Evolutionary conservation across 2,113 vertebrate genomes (phyloP).

Genomic region (Macrotis lagotis): DNA sequence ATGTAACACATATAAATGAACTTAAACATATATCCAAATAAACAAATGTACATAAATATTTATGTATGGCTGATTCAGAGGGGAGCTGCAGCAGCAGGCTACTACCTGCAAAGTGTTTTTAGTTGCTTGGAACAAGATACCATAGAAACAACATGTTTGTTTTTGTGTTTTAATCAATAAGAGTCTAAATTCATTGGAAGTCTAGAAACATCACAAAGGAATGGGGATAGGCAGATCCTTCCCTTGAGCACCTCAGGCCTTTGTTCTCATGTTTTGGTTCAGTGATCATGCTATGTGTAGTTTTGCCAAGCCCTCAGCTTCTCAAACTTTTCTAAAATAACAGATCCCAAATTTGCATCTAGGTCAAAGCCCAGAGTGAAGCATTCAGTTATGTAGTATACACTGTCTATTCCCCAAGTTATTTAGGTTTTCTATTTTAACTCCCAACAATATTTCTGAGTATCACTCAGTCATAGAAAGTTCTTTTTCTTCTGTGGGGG

Average conservation of each 20-base stretch:
- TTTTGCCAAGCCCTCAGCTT: neutral
- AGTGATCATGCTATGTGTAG: neutral
- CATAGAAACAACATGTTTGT: neutral
- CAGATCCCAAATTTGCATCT: neutral
- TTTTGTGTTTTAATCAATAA: neutral
- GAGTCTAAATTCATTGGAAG: neutral
- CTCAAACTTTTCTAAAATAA: neutral
- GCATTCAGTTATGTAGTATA: neutral
- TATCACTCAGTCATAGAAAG: neutral
- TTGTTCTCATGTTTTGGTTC: neutral
- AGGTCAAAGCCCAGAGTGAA: neutral
- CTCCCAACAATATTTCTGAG: neutral
- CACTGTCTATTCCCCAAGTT: neutral
- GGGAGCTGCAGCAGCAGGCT: neutral
- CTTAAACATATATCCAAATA: no score
- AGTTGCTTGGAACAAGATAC: neutral
- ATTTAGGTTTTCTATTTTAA: neutral
- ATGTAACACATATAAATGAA: neutral
- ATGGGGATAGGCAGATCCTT: neutral
- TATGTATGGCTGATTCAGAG: neutral
- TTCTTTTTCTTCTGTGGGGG: neutral
- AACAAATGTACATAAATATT: neutral
- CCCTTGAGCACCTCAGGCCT: neutral
- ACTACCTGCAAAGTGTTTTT: neutral
- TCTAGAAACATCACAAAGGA: neutral